Evolutionary conservation across 92 coral and sea anemone genomes (phyloP), one percentile per base, ranked within the genome.

Genomic region (Phenganax subtilis): DNA sequence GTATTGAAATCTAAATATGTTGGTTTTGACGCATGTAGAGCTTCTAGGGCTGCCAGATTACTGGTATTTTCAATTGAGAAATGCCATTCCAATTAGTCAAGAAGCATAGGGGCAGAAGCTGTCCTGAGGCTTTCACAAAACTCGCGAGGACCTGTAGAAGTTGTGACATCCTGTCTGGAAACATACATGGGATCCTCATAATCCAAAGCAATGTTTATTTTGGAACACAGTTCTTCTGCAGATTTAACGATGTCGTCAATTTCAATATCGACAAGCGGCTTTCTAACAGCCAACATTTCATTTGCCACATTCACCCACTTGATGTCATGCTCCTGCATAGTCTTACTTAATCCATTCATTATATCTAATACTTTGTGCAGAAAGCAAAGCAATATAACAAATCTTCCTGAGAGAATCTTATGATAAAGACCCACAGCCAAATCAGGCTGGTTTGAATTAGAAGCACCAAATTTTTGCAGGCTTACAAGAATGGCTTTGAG

Each of bases 351-450:
- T 71, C 76, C 76, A 75, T 54, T 53, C 12, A 75, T 54, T n/a
- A 55, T 57, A 12, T 9, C 14, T 30, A 73, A 37, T 12, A 75
- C 63, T n/a, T 75, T 10, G 64, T 75, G 80, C 8, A 75, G 65
- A 75, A 53, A 54, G 80, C 80, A 75, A 75, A 75, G 80, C 7
- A 47, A 75, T 9, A 75, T 25, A 55, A 75, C 66, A 53, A 75
- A 75, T 75, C 31, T 75, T 5, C 65, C 80, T 1, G 64, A 75
- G 81, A 76, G 70, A 58, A 76, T 60, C 71, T 60, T 47, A 29
- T 76, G 81, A 58, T 76, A 76, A 57, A 76, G 81, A 11, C 81
- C 81, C 37, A 70, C 81, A 3, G 68, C 81, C 51, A 29, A 76
- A 31, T 76, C 80, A 56, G 66, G 65, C n/a, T 75, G 80, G 80